Evolutionary conservation across 1,140 invertebrate species (phyloP), one percentile per base, ranked within the genome.

Genomic region (Pseudomyrmex gracilis): DNA sequence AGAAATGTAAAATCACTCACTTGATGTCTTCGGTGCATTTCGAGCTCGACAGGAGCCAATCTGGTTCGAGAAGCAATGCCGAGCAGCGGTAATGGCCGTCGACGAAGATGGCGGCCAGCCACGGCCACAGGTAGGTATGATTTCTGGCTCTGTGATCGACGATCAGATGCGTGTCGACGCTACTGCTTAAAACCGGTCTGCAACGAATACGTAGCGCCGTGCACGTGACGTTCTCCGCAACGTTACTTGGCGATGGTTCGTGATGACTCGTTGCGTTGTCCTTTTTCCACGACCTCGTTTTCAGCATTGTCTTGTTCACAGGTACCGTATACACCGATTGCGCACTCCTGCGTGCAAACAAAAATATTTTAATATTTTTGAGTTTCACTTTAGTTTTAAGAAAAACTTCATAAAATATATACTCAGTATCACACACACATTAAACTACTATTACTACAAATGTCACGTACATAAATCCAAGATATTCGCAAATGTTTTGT

Each of bases 81-180:
- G 95, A 94, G 90, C 97, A 97, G 89, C 92, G 95, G 83, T 96
- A 96, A 45, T 92, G 89, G 22, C 97, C 97, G 89, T 97, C 95
- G 0, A 95, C 93, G 91, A 95, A 96, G 51, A 97, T 93, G 83
- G 96, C 96, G 0, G 95, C 96, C 82, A 96, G 93, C 97, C 97
- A 97, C 1, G 97, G 96, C 95, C 95, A 95, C 58, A 93, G 86
- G 82, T 94, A 94, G 15, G 89, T 89, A 13, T 91, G 84, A 47
- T 89, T 89, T 24, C 87, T 74, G 43, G 86, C 87, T 47, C 43
- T 67, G 20, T 67, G 49, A 86, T 90, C 47, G 70, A 85, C 77
- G 55, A 64, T 82, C 66, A 85, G 89, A 60, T 88, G 63, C 12
- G 80, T 83, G 68, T 78, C 91, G 74, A 84, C 80, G 10, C 83